These are phyloP conservation scores for Eumeta japonica DNA, from an alignment of 1,140 invertebrate genomes.

Conservation along the genomic window DNA sequence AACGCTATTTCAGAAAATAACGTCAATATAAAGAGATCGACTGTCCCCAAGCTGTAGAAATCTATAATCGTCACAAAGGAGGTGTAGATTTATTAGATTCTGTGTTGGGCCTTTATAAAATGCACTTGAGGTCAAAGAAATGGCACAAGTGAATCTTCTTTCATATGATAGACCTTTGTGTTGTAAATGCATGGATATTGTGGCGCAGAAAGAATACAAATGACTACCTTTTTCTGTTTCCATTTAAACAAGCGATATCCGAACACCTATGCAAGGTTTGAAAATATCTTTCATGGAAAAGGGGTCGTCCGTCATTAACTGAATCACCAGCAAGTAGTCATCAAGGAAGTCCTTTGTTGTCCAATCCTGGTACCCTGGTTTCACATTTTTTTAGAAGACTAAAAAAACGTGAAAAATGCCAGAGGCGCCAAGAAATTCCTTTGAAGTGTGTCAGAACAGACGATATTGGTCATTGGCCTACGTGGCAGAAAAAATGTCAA, in stretches of 20 bases:
- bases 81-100: slow-evolving; percentile 31
- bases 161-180: slow-evolving; percentile 11
- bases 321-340: background rate
- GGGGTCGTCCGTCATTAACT: background rate
- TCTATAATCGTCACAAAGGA: slow-evolving; percentile 33
- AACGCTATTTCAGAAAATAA: slow-evolving; percentile 13
- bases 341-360: background rate
- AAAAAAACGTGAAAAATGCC: too few relatives aligned
- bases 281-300: background rate
- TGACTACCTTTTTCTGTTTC: background rate
- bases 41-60: slow-evolving; percentile 12
- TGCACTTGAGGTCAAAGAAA: slow-evolving; percentile 14
- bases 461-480: too few relatives aligned
- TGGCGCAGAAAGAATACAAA: slow-evolving; percentile 5
- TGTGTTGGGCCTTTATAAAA: slow-evolving; percentile 15
- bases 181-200: slow-evolving; percentile 7
- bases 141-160: slow-evolving; percentile 23
- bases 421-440: too few relatives aligned
- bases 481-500: too few relatives aligned
- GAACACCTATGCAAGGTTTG: background rate
- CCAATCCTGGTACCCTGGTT: too few relatives aligned
- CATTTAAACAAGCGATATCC: slow-evolving; percentile 1
- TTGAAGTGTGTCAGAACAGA: too few relatives aligned
- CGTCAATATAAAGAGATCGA: slow-evolving; percentile 9
- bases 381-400: too few relatives aligned